Evolutionary conservation across 37 sponge, comb jelly and placozoan species (phyloP).

Genomic region (Diacarnus erythraeanus): DNA sequence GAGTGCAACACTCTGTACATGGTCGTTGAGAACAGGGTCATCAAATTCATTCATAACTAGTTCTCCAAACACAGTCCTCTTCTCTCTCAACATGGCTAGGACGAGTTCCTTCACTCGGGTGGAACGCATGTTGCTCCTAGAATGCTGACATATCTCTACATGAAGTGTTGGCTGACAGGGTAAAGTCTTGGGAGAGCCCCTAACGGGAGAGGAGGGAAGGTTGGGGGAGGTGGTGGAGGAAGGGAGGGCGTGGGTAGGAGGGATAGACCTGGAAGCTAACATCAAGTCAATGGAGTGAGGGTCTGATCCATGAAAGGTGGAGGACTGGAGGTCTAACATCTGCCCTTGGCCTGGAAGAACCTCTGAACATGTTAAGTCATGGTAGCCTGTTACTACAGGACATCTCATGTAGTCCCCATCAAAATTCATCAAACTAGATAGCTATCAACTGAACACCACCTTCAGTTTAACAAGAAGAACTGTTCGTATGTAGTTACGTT

Average conservation of each 20-base stretch:
- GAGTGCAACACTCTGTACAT: conserved; percentile 57
- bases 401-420: too few species aligned
- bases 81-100: conserved; percentile 13
- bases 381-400: not conserved
- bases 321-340: not conserved
- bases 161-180: conserved; percentile 20
- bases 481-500: too few species aligned
- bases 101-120: conserved; percentile 31
- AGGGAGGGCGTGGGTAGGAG: not conserved
- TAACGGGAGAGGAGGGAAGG: not conserved
- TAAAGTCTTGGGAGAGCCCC: not conserved
- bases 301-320: not conserved
- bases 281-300: not conserved
- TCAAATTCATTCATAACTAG: conserved; percentile 63
- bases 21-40: conserved; percentile 76
- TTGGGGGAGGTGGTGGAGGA: not conserved
- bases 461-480: too few species aligned
- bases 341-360: not conserved
- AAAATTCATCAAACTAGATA: too few species aligned
- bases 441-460: too few species aligned
- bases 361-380: conserved; percentile 15
- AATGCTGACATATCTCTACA: conserved; percentile 68
- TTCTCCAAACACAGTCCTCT: conserved; percentile 51
- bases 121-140: conserved; percentile 36
- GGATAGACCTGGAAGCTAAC: not conserved